Evolutionary conservation across 2,113 vertebrate species (phyloP).

Genomic region (Protobothrops mucrosquamatus): DNA sequence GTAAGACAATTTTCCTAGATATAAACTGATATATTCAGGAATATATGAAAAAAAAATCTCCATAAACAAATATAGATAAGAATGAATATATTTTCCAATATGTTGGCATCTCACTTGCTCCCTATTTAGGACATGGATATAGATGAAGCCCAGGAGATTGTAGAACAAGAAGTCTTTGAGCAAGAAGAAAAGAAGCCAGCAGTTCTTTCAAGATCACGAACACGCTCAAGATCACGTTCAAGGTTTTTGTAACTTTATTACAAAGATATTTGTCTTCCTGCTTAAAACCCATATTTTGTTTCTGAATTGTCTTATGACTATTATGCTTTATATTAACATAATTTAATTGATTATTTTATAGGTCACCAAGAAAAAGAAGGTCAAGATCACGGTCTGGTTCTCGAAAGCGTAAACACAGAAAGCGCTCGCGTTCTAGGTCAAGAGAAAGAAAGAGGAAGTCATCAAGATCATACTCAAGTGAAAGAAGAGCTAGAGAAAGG

Average conservation of each 20-base stretch:
- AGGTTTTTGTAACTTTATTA: slow-evolving; percentile 71
- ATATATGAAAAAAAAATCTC: background rate
- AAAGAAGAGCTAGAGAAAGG: slow-evolving; percentile 87
- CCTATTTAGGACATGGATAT: slow-evolving; percentile 87
- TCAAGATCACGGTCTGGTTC: slow-evolving; percentile 95
- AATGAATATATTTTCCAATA: background rate
- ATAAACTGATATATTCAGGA: background rate
- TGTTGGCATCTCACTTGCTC: slow-evolving; percentile 15
- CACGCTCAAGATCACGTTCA: slow-evolving; percentile 92
- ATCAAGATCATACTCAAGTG: slow-evolving; percentile 93
- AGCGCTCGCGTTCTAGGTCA: slow-evolving; percentile 91
- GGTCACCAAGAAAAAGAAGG: slow-evolving; percentile 92
- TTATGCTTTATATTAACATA: background rate
- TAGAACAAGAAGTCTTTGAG: slow-evolving; percentile 90
- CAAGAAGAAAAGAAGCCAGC: slow-evolving; percentile 87
- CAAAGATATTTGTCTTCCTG: background rate
- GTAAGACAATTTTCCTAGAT: background rate
- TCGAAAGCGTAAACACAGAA: slow-evolving; percentile 94
- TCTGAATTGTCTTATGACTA: background rate
- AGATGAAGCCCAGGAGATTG: slow-evolving; percentile 89
- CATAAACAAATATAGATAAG: background rate
- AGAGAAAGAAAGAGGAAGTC: slow-evolving; percentile 95
- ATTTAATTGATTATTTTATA: slow-evolving; percentile 62
- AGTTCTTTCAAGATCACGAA: slow-evolving; percentile 84
- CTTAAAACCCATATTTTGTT: background rate